Evolutionary conservation across 1,140 invertebrate species (phyloP).

Genomic region (Orchestia grillus): DNA sequence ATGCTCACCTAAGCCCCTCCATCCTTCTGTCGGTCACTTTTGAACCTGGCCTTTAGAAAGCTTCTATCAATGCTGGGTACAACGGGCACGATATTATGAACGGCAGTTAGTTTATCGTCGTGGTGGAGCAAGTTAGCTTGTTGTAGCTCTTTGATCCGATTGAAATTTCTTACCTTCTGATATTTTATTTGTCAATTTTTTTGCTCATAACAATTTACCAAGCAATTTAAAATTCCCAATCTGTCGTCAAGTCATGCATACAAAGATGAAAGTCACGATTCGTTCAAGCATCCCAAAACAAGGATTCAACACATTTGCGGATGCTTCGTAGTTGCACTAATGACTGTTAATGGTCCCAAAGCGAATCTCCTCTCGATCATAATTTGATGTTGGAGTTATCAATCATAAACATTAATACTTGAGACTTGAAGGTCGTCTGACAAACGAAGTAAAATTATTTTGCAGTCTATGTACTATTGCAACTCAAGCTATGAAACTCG

Average conservation of each 20-base stretch:
- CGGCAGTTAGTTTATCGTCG: neutral
- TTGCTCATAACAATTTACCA: neutral
- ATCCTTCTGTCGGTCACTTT: conserved; percentile 14
- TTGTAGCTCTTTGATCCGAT: neutral
- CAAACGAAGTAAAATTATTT: neutral
- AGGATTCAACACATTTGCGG: conserved; percentile 6
- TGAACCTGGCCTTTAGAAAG: neutral
- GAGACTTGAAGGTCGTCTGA: neutral
- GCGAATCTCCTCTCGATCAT: neutral
- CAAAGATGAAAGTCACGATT: conserved; percentile 43
- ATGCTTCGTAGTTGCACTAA: neutral
- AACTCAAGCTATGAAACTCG: neutral
- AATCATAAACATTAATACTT: neutral
- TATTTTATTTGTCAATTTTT: neutral
- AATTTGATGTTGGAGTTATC: neutral
- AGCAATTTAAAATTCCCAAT: neutral
- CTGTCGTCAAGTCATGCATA: conserved; percentile 42
- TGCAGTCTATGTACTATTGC: neutral
- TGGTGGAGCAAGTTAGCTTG: neutral
- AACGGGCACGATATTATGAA: neutral
- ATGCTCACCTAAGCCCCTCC: neutral
- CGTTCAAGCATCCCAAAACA: neutral
- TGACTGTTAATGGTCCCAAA: neutral
- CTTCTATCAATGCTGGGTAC: neutral
- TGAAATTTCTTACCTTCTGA: neutral